phyloP scores from a whole-genome alignment of 37 sponge, comb jelly and placozoan genomes.

The Spongilla lacustris region DNA sequence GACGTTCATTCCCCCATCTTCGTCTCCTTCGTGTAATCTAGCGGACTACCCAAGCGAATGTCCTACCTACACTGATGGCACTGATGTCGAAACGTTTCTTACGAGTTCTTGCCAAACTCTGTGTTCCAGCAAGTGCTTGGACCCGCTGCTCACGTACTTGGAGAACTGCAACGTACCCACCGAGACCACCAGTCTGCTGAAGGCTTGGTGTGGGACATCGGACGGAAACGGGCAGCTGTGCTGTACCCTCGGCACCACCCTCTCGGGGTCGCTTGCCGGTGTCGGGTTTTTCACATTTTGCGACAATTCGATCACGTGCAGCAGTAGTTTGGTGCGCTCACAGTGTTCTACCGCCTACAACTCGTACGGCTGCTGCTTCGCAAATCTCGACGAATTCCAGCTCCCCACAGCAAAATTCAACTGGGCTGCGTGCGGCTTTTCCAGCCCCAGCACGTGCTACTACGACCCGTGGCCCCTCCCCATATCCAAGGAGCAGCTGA shows the following conservation, averaged over 20 bases:
- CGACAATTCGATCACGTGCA: not conserved
- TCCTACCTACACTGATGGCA: not conserved
- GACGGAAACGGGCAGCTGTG: not conserved
- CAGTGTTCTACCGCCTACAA: not conserved
- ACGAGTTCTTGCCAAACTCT: not conserved
- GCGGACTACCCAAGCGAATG: not conserved
- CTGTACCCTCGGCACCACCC: not conserved
- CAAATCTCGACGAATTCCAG: not conserved
- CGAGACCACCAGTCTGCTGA: not conserved
- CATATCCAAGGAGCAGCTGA: slow-evolving; percentile 1
- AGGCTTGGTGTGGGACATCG: not conserved
- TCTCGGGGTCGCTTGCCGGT: not conserved
- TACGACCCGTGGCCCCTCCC: not conserved
- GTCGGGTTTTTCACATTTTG: not conserved
- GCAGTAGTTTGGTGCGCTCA: not conserved
- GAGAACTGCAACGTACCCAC: not conserved
- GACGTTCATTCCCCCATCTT: not conserved
- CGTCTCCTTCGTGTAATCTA: too few species aligned
- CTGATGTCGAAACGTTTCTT: not conserved
- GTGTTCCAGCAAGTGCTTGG: not conserved
- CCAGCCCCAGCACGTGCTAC: not conserved
- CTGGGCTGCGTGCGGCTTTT: not conserved
- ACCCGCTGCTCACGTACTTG: not conserved
- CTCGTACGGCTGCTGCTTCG: not conserved
- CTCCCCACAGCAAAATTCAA: not conserved